Conservation (phyloP, 2,888 invertebrate genomes). For the Microdon myrmicae region DNA sequence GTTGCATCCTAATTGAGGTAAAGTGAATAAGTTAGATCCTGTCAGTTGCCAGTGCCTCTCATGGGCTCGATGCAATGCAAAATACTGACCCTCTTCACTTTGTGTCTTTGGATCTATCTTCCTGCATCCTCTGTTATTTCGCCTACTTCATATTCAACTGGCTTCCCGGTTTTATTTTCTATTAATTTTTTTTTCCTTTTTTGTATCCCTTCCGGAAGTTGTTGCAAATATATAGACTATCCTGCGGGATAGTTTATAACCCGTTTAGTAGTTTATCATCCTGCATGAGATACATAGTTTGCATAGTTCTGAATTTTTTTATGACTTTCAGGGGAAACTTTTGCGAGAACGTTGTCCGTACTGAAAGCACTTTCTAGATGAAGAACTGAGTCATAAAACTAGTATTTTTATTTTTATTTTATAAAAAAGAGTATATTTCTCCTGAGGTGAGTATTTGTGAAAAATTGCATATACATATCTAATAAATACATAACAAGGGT, state of each 20-base stretch:
- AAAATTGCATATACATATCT: too few relatives aligned
- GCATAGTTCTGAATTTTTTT: constrained; percentile 15
- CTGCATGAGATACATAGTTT: constrained; percentile 17
- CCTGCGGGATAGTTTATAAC: constrained; percentile 38
- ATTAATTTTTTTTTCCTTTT: constrained; percentile 1
- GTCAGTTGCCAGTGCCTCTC: constrained; percentile 41
- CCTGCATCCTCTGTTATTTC: too few relatives aligned
- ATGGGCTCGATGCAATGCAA: constrained; percentile 38
- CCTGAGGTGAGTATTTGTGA: too few relatives aligned
- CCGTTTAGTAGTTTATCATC: constrained; percentile 42
- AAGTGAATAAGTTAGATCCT: constrained; percentile 47
- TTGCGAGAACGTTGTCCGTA: too few relatives aligned
- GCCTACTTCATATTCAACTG: too few relatives aligned
- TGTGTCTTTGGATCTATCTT: not conserved
- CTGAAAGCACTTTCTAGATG: too few relatives aligned
- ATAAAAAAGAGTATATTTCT: too few relatives aligned
- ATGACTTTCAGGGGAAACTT: constrained; percentile 25
- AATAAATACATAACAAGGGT: too few relatives aligned
- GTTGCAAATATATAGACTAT: constrained; percentile 36
- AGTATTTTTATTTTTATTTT: too few relatives aligned
- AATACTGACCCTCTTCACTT: constrained; percentile 30
- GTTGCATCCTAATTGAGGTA: constrained; percentile 47
- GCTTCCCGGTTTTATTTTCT: not conserved
- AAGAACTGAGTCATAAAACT: too few relatives aligned
- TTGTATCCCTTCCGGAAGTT: constrained; percentile 25